Percentiles rank a stretch among this genome's conserved stretches.
Conservation (phyloP, 2,888 invertebrate species). For the Drosophila meridionalis region DNA sequence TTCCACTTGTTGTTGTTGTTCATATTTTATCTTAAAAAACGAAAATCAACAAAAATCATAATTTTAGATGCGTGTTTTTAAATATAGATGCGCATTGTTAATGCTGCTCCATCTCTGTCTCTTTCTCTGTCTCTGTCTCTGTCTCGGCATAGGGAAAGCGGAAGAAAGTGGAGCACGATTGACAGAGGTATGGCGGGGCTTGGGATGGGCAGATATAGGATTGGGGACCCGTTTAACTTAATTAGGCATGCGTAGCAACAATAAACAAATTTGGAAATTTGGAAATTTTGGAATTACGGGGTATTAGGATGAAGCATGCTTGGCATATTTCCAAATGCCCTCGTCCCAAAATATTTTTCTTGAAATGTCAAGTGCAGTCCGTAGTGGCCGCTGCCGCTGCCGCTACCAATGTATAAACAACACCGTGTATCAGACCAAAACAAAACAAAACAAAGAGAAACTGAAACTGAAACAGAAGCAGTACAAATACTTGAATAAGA, state of each 20-base stretch:
- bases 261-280: slow-evolving; percentile 49
- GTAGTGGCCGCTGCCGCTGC: slow-evolving; percentile 18
- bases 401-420: slow-evolving; percentile 61
- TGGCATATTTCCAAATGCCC: slow-evolving; percentile 76
- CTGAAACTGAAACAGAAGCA: neutral
- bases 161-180: slow-evolving; percentile 32
- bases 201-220: neutral
- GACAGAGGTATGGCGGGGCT: neutral
- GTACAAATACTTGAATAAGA: slow-evolving; percentile 22
- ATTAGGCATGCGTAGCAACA: slow-evolving; percentile 63
- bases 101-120: neutral
- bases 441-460: slow-evolving; percentile 15
- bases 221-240: slow-evolving; percentile 52
- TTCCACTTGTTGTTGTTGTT: slow-evolving; percentile 27
- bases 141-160: neutral
- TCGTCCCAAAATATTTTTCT: slow-evolving; percentile 71
- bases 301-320: slow-evolving; percentile 63
- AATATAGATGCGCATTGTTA: slow-evolving; percentile 49
- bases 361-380: slow-evolving; percentile 76
- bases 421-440: slow-evolving; percentile 20
- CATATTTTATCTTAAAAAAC: slow-evolving; percentile 50
- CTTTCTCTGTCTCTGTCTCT: neutral
- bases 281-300: slow-evolving; percentile 46
- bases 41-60: slow-evolving; percentile 38
- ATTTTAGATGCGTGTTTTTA: slow-evolving; percentile 57